These are phyloP conservation scores for Nothobranchius furzeri DNA, from an alignment of 2,113 vertebrate genomes.

Conservation along the genomic window DNA sequence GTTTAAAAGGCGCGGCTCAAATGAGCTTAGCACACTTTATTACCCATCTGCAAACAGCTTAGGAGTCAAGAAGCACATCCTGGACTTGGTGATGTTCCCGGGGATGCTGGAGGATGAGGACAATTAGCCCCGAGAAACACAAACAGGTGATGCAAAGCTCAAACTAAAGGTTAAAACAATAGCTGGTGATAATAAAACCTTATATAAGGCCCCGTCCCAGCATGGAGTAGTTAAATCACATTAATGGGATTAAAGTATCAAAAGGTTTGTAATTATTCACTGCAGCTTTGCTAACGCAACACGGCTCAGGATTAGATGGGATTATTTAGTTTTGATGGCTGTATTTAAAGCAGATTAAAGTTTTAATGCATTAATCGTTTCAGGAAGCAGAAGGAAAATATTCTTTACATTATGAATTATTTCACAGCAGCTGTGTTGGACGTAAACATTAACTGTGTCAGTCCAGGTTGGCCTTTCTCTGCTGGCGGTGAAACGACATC, in stretches of 20 bases:
- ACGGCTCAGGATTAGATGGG: no score
- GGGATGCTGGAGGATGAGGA: slow-evolving; percentile 45
- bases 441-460: no score
- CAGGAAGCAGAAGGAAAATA: no score
- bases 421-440: no score
- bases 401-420: no score
- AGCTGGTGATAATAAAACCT: background rate
- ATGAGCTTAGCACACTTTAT: slow-evolving; percentile 72
- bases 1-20: slow-evolving; percentile 72
- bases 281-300: no score
- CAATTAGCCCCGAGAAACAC: slow-evolving; percentile 51
- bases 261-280: no score
- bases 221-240: background rate
- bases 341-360: no score
- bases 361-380: no score
- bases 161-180: slow-evolving; percentile 25
- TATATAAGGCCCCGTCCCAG: background rate
- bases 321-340: no score
- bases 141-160: slow-evolving; percentile 34
- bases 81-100: slow-evolving; percentile 59
- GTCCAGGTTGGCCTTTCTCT: no score
- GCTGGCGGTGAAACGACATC: no score
- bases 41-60: slow-evolving; percentile 72
- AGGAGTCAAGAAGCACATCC: slow-evolving; percentile 64
- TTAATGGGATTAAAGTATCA: slow-evolving; percentile 2